Evolutionary conservation across 2,888 invertebrate species (phyloP), one percentile per base, ranked within the genome.

Genomic region (Cerceris rybyensis): DNA sequence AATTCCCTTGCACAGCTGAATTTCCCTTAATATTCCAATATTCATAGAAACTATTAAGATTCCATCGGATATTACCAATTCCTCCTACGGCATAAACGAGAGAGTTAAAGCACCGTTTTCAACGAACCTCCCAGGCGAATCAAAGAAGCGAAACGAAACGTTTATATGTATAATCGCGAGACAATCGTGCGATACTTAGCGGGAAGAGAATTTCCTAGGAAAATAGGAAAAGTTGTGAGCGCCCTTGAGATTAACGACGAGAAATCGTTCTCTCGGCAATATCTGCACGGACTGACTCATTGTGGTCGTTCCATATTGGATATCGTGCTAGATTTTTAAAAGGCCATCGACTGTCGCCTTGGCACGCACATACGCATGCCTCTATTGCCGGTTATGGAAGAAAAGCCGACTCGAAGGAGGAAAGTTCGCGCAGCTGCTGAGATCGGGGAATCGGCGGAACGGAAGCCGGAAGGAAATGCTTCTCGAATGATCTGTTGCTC

Each of bases 291-390:
- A 14, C 78, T 79, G 79, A 79, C 52, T 79, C 79, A 79, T 79
- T 79, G 78, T 73, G 57, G 42, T 59, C 65, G 78, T 67, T 79
- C 79, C 79, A 63, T 79, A 79, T 79, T 54, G 74, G 79, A 74
- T 59, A 74, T 50, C 69, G 79, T 78, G 74, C 79, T 79, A 79
- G 78, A 74, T 79, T 79, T 28, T 79, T 66, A 79, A 79, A 79
- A 79, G 78, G 78, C 64, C 68, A 63, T 60, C 69, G 73, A 69
- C 68, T 49, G 78, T 77, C 73, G 78, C 78, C 78, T 79, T 77
- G 78, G 52, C 60, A 28, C 64, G 28, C 28, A 28, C 28, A 28
- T 28, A 4, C 28, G 67, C 43, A 52, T 41, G n/a, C 55, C 55
- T 54, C 60, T 67, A 55, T 76, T 57, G 59, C 78, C 78, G 65